Base-by-base conservation (phyloP, 2,113 vertebrate genomes). In the Nibea albiflora region DNA sequence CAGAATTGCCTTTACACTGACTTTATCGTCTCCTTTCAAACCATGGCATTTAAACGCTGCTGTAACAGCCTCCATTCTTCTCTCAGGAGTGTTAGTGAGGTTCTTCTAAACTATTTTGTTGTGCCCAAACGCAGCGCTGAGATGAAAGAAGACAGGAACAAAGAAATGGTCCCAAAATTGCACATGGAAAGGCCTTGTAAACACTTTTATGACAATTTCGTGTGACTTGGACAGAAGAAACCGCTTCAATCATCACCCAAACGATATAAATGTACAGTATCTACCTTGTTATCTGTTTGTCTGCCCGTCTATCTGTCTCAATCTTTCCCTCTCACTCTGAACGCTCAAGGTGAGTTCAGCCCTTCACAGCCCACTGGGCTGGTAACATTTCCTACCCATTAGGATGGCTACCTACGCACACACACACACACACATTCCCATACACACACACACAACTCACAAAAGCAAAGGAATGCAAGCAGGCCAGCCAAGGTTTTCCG, bases 311-410 rank as follows among this genome's bases (percentile, higher is more conserved):
- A 14, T 73, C 64, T 28, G 52, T 74, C 19, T 80, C 73, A 20
- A 20, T 70, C 76, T 66, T 60, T 80, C n/a, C 49, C 52, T 83
- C 17, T 42, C 9, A 2, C 67, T 85, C 60, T 66, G 49, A 61
- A 11, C 3, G 65, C 81, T 86, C 86, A 92, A 91, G 89, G 89
- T 90, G 85, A 87, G 76, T 87, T 84, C 76, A 91, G 89, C 73
- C 93, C 92, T 93, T 94, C 92, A 92, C 90, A 93, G 90, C 79
- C 86, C 89, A 93, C 50, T 87, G 91, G 84, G 74, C 88, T 75
- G 84, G 44, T 76, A 92, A 92, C 79, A 93, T 88, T 89, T 87
- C 84, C 76, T 81, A 11, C 73, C 76, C 75, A 88, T 88, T 89
- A 85, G 66, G 52, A 82, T 31, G 73, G 60, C 76, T 68, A 62